Percentiles rank a stretch among this genome's conserved stretches.
Conservation (phyloP, 1,140 invertebrate species). For the Mya arenaria region DNA sequence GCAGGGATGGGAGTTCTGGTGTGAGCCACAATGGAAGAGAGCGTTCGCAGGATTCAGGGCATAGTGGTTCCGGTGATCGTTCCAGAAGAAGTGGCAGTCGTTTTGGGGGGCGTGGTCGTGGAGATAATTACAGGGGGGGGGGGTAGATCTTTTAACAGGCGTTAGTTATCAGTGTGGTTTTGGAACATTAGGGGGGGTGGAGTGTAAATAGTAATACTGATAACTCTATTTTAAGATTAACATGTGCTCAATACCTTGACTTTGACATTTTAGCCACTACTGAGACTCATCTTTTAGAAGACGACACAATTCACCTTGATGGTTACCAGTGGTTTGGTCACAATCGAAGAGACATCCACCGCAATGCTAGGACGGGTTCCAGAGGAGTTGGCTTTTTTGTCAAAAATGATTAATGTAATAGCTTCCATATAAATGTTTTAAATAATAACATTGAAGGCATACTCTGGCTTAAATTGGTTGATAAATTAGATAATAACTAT, state of each 20-base stretch:
- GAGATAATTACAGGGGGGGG: no score
- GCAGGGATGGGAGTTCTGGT: no score
- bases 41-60: no score
- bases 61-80: no score
- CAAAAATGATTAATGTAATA: background rate
- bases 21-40: no score
- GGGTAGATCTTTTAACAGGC: background rate
- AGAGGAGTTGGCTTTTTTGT: slow-evolving; percentile 30
- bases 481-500: background rate
- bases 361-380: slow-evolving; percentile 26
- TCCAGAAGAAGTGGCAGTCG: no score
- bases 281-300: slow-evolving; percentile 39
- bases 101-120: background rate
- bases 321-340: slow-evolving; percentile 14
- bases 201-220: background rate
- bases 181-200: background rate
- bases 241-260: slow-evolving; percentile 9
- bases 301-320: background rate
- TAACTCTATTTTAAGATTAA: background rate
- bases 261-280: slow-evolving; percentile 26
- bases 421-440: background rate
- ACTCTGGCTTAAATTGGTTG: slow-evolving; percentile 14
- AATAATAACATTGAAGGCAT: slow-evolving; percentile 24
- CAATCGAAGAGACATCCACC: slow-evolving; percentile 33
- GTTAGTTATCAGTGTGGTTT: background rate